Base-by-base conservation (phyloP, 2,113 vertebrate genomes). In the Mobula hypostoma region DNA sequence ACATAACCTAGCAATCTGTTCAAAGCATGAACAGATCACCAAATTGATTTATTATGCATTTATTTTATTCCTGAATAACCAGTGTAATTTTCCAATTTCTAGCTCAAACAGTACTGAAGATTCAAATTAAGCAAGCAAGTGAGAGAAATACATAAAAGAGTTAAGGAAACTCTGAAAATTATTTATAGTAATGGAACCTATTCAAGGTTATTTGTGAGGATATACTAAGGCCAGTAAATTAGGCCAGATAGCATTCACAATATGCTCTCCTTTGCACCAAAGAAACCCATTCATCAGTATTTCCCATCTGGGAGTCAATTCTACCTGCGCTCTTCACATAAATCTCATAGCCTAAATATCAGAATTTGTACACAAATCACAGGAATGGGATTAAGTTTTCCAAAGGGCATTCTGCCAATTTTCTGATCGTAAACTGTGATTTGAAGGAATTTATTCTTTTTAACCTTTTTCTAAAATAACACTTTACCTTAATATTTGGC, bases 381-480 rank as follows among this genome's bases (percentile, higher is more conserved):
- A 66, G 19, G 61, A 90, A 90, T 32, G 29, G 15, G 32, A 90
- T 90, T 66, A 74, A 27, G 74, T 36, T 36, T 76, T 93, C 27
- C 11, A 56, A 91, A 68, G 72, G 48, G 40, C 74, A 21, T 93
- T 48, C 7, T 19, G 29, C 61, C 32, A 66, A 90, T 85, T 90
- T 90, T 21, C 87, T 90, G 87, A 4, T 29, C 61, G 32, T 40
- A 40, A 92, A 92, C 72, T 92, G 90, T n/a, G 17, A 72, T 92
- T 93, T 93, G 36, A 74, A 93, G 68, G 19, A 93, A 93, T 74
- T 93, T 93, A 36, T 74, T 36, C 91, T 93, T 74, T 11, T 29
- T 32, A 24, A 74, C 19, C 70, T 48, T 93, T 76, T 93, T 48
- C 32, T 74, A 14, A 93, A 93, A 56, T 76, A 68, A 74, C 72